Conservation (phyloP, 2,888 invertebrate species). For the Eumerus sabulonum region DNA sequence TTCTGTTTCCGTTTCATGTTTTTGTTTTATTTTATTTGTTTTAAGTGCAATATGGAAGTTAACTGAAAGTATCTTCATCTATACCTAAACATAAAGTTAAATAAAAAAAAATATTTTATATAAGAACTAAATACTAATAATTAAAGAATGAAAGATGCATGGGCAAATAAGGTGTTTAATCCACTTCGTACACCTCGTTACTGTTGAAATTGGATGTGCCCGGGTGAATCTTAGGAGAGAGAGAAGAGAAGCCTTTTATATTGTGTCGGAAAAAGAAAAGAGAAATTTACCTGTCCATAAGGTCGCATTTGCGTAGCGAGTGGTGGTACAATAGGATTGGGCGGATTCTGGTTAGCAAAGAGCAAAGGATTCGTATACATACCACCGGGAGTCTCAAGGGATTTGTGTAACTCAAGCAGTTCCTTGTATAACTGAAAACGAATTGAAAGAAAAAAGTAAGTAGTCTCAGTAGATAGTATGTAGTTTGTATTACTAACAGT, state of each 20-base stretch:
- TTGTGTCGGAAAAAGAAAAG: background rate
- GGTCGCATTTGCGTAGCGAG: conserved; percentile 17
- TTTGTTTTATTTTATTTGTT: conserved; percentile 9
- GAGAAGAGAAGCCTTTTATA: background rate
- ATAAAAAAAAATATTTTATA: conserved; percentile 27
- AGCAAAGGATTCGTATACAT: conserved; percentile 78
- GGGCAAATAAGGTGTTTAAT: conserved; percentile 24
- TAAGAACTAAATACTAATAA: too few species aligned
- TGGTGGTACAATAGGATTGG: conserved; percentile 70
- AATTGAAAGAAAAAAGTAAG: background rate
- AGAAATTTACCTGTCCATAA: conserved; percentile 43
- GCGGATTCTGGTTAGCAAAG: conserved; percentile 76
- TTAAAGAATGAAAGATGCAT: too few species aligned
- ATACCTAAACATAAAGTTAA: conserved; percentile 29
- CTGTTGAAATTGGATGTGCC: conserved; percentile 58
- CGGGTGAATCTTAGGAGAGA: conserved; percentile 40
- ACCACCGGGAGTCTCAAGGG: conserved; percentile 76
- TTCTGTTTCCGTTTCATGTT: background rate
- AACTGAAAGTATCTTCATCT: conserved; percentile 26
- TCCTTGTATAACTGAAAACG: conserved; percentile 75
- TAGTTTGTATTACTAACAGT: conserved; percentile 70
- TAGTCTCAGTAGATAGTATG: background rate
- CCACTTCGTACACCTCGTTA: conserved; percentile 62
- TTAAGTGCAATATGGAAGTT: conserved; percentile 30
- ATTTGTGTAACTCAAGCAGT: conserved; percentile 74